These are phyloP conservation scores for Timema podura DNA, from an alignment of 2,888 invertebrate species.

Conservation along the genomic window DNA sequence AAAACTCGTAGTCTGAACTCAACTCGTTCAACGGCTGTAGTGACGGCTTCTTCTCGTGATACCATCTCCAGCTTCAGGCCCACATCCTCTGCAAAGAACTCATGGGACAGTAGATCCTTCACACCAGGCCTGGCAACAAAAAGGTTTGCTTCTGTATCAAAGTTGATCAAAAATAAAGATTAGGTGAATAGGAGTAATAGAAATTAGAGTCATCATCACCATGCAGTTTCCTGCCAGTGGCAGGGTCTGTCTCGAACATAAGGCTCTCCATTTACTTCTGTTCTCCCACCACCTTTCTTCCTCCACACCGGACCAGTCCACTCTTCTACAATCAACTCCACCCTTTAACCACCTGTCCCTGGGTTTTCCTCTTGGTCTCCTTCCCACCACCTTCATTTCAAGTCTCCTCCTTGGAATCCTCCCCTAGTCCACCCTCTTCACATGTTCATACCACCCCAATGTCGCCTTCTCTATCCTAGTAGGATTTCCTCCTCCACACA, in stretches of 20 bases:
- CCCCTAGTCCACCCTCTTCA: no score
- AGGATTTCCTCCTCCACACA: neutral
- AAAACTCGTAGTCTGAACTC: constrained; percentile 90
- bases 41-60: constrained; percentile 54
- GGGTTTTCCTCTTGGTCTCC: no score
- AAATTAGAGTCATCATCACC: neutral
- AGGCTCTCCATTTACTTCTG: no score
- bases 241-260: no score
- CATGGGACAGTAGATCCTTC: constrained; percentile 89
- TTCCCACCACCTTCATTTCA: no score
- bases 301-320: no score
- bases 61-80: constrained; percentile 72
- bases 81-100: constrained; percentile 96
- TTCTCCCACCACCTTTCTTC: no score
- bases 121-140: constrained; percentile 70
- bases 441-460: no score
- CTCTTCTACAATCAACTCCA: neutral
- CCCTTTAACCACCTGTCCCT: neutral
- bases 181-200: neutral
- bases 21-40: constrained; percentile 53
- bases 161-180: neutral
- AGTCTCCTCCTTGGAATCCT: no score
- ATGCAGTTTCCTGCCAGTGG: neutral
- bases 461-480: neutral
- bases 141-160: neutral